Conservation (phyloP, 2,113 vertebrate genomes). For the Hystrix brachyura region DNA sequence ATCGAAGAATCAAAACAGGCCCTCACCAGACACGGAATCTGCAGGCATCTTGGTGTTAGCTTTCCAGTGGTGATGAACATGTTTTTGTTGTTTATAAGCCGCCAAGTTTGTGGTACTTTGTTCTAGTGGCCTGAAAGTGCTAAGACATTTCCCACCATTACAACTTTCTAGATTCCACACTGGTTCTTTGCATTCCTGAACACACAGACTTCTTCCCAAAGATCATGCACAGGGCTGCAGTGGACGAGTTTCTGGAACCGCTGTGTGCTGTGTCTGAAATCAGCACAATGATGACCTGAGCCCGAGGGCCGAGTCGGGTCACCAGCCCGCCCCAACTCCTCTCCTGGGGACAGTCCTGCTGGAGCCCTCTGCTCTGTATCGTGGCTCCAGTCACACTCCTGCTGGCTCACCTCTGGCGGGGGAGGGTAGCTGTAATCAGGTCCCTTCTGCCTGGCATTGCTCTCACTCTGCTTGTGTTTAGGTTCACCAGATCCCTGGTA, state of each 20-base stretch:
- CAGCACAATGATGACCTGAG: not conserved
- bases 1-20: not conserved
- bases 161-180: not conserved
- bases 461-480: not conserved
- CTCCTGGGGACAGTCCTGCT: not conserved
- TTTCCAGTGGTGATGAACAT: not conserved
- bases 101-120: not conserved
- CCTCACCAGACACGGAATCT: not conserved
- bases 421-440: not conserved
- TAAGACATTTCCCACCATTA: not conserved
- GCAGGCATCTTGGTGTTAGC: not conserved
- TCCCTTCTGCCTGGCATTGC: not conserved
- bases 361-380: not conserved
- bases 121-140: not conserved
- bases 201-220: not conserved
- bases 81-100: not conserved
- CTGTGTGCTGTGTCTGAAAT: not conserved
- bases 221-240: fast-evolving
- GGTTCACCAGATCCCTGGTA: not conserved
- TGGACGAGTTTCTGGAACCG: not conserved
- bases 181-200: not conserved
- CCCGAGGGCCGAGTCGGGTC: not conserved
- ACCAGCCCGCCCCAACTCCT: not conserved
- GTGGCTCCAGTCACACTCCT: not conserved
- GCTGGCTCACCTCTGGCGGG: not conserved